phyloP scores from a whole-genome alignment of 2,797 vertebrate species.

The Pseudomugil gertrudae region DNA sequence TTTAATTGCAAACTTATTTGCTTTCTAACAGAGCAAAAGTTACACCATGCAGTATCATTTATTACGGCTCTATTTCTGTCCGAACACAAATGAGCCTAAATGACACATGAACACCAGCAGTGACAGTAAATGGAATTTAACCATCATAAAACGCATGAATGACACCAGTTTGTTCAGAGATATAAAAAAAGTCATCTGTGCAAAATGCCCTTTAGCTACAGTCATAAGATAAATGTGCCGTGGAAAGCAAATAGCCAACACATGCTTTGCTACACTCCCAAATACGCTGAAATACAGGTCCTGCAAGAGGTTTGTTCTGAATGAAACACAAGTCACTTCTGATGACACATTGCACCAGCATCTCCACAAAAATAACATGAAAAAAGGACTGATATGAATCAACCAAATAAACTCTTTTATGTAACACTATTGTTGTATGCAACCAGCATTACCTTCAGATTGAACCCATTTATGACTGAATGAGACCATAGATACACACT shows the following conservation, averaged over 20 bases:
- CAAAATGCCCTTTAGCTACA: background rate
- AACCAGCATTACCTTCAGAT: background rate
- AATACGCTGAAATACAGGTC: slow-evolving; percentile 22
- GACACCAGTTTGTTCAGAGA: background rate
- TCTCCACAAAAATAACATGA: slow-evolving; percentile 4
- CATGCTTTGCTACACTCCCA: background rate
- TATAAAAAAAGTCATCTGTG: background rate
- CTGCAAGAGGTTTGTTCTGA: background rate
- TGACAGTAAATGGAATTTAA: background rate
- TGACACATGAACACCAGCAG: background rate
- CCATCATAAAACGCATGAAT: background rate
- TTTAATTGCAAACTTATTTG: background rate
- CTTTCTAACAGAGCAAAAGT: background rate
- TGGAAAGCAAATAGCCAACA: background rate
- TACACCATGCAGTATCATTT: background rate
- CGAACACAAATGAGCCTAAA: background rate
- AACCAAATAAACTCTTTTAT: background rate
- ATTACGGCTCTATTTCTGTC: background rate
- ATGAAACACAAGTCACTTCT: slow-evolving; percentile 16
- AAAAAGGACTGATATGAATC: slow-evolving; percentile 1
- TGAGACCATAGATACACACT: too few relatives aligned
- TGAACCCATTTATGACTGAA: background rate
- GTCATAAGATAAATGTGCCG: background rate
- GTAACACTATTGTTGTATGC: background rate
- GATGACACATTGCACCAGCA: background rate